Evolutionary conservation across 1,140 invertebrate species (phyloP), one percentile per base, ranked within the genome.

Genomic region (Drosophila pseudoobscura): DNA sequence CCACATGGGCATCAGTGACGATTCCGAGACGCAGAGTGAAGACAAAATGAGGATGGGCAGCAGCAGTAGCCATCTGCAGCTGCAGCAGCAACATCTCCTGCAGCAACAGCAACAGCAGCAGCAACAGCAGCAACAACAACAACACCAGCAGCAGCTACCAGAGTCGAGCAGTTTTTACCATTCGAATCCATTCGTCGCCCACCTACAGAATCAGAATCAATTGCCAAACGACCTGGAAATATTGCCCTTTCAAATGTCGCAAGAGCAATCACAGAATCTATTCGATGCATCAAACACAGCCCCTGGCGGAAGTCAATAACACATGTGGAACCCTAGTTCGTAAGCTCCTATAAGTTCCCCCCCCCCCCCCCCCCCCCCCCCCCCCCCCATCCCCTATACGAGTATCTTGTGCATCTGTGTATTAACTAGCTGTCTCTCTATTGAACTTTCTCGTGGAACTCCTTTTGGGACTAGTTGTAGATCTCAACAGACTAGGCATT

Each of bases 401-500:
- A 5, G 24, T 26, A 43, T 22, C 35, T 39, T 7, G 29, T 31
- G 29, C 31, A 31, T 31, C 31, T 9, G 17, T 57, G 76, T 76
- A 76, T 68, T 79, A 72, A 41, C 56, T 68, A 75, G 80, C 80
- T 77, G 11, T 39, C 80, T 80, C 77, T 85, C 46, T 59, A 65
- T 62, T 51, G 53, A 66, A 62, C 61, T 53, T 49, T 47, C 50
- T 50, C 22, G 20, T 52, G 57, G 58, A 44, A 53, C 47, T 39
- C 39, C 57, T 39, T 39, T 39, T 47, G 61, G 43, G 35, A 59
- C 68, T 80, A 80, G 82, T 85, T 85, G 82, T 85, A 87, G 78
- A 85, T 85, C 82, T 85, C 82, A 87, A 87, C 82, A 87, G 80
- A 85, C 80, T 87, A 78, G 80, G 82, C 87, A 82, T 78, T 78